These are phyloP conservation scores for Trypoxylon attenuatum DNA, from an alignment of 2,888 invertebrate species.

Conservation along the genomic window DNA sequence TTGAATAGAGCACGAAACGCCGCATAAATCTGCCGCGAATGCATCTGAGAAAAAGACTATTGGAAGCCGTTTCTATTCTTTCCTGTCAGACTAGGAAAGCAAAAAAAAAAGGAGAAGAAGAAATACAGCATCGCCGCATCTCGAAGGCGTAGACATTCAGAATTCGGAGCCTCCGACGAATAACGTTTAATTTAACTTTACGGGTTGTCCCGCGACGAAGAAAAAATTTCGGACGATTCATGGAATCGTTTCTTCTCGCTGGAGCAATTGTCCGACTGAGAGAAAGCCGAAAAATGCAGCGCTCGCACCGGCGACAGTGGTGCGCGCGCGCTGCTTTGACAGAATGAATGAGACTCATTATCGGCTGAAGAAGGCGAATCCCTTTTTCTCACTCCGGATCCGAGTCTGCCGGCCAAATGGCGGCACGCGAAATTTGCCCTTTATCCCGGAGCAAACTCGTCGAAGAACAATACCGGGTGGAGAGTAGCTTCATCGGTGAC, in stretches of 20 bases:
- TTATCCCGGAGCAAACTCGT: slow-evolving; percentile 11
- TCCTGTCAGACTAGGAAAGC: no score
- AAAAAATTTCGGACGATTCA: slow-evolving; percentile 17
- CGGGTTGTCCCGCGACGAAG: slow-evolving; percentile 4
- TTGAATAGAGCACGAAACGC: not conserved
- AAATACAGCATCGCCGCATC: not conserved
- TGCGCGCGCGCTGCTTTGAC: no score
- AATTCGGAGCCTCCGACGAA: slow-evolving; percentile 9
- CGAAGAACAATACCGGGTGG: slow-evolving; percentile 29
- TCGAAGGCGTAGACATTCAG: no score
- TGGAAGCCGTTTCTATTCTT: no score
- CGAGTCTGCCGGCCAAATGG: slow-evolving; percentile 3
- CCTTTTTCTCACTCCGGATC: slow-evolving; percentile 12
- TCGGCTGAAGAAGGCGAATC: slow-evolving; percentile 33
- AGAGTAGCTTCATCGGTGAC: slow-evolving; percentile 12
- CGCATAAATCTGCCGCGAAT: not conserved
- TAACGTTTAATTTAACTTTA: slow-evolving; percentile 39
- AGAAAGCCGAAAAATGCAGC: slow-evolving; percentile 43
- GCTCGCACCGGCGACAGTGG: slow-evolving; percentile 34
- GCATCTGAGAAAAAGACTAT: no score
- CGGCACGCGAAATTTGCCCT: slow-evolving; percentile 8
- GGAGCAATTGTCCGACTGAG: slow-evolving; percentile 36
- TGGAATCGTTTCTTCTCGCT: slow-evolving; percentile 38
- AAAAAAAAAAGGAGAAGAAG: not conserved
- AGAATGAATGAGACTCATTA: slow-evolving; percentile 43